Percentiles rank a stretch among this genome's conserved stretches.
phyloP scores from a whole-genome alignment of 2,888 invertebrate species.

The Trachelus tabidus region DNA sequence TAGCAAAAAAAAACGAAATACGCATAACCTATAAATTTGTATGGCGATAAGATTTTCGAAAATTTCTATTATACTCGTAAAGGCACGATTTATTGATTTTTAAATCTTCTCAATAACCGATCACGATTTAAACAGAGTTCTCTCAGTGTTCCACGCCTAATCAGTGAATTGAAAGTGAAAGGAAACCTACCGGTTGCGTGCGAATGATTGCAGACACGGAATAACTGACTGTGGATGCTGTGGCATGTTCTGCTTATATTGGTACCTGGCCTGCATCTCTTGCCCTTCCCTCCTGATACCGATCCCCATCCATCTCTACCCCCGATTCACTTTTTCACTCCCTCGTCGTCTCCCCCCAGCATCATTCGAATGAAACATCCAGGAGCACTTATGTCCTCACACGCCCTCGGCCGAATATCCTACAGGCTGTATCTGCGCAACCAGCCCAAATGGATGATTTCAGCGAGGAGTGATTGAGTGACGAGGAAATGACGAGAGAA shows the following conservation, averaged over 20 bases:
- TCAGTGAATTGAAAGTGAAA: conserved; percentile 34
- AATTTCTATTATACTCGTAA: too few relatives aligned
- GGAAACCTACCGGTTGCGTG: conserved; percentile 34
- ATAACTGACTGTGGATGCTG: conserved; percentile 51
- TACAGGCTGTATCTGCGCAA: neutral
- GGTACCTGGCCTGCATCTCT: conserved; percentile 35
- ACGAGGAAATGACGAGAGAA: neutral
- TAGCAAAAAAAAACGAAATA: neutral
- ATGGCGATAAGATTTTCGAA: neutral
- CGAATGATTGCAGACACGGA: conserved; percentile 34
- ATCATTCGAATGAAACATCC: conserved; percentile 23
- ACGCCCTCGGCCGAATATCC: neutral
- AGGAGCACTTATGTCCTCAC: neutral
- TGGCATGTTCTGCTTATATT: conserved; percentile 48
- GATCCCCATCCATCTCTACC: neutral
- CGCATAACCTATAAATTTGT: neutral
- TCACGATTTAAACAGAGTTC: neutral
- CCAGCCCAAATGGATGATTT: conserved; percentile 6
- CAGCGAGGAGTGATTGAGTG: neutral
- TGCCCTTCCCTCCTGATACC: conserved; percentile 23
- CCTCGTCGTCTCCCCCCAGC: conserved; percentile 22
- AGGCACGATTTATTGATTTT: too few relatives aligned
- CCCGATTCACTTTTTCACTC: neutral
- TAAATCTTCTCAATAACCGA: neutral
- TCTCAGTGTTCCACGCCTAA: neutral